Base-by-base conservation (phyloP, 2,888 invertebrate genomes). In the Pheosia gnoma region DNA sequence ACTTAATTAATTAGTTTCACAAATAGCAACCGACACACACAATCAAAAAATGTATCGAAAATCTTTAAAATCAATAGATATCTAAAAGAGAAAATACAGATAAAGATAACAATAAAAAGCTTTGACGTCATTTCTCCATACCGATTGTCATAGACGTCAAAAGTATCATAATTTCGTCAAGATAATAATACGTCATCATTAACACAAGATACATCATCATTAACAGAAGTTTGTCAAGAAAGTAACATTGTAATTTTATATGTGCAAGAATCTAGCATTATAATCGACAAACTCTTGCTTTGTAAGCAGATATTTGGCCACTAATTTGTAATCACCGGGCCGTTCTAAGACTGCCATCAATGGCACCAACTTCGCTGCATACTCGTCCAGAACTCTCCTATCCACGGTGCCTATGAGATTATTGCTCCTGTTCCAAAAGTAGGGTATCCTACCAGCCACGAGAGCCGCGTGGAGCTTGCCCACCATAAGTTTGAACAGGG, bases 351-450 rank as follows among this genome's bases (percentile, higher is more conserved):
- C 63, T 0, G 61, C 54, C 8, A 90, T 52, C 0, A 91, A 58
- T 0, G 81, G 82, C 3, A 62, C 65, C 11, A 91, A 59, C 61
- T 84, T 86, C 0, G 59, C 64, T 6, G 82, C 83, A 58, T 91
- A 90, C 0, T 67, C 66, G 0, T 72, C 68, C 3, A 89, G 63
- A 0, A 69, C 61, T 3, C 62, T 59, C 1, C 57, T 59, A 2
- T 75, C 66, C 0, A 90, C 77, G 5, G 72, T 63, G 0, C 72
- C 83, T 0, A 95, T 79, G 8, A 95, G 81, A 74, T 95, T 94
- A 57, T 89, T 85, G 0, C 78, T 70, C 3, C 73, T 72, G 59
- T 94, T 88, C 95, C 95, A 95, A 63, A 90, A 94, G 68, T 93
- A 94, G 0, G 81, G 81, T 43, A 95, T 90, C 0, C 72, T 73